Conservation (phyloP, 2,113 vertebrate genomes). For the Phylloscopus trochilus region DNA sequence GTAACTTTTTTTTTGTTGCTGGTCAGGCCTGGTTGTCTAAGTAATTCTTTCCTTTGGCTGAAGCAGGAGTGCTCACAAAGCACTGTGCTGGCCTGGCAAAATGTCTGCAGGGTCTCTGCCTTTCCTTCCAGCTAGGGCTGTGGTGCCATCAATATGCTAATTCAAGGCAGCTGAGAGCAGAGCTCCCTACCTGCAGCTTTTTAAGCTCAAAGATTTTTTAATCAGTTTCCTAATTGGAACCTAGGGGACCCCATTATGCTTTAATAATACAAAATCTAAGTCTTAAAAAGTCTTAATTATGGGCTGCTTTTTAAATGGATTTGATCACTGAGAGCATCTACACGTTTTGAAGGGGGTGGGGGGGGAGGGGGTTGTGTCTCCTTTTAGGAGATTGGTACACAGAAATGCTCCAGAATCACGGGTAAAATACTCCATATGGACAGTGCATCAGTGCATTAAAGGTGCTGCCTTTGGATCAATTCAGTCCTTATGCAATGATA, state of each 20-base stretch:
- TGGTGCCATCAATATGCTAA: conserved; percentile 55
- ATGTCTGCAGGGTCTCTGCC: background rate
- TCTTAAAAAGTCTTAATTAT: conserved; percentile 68
- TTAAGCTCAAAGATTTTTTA: conserved; percentile 61
- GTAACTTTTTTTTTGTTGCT: background rate
- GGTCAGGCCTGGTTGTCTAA: background rate
- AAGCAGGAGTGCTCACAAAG: background rate
- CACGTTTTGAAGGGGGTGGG: background rate
- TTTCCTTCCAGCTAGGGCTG: background rate
- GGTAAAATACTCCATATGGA: conserved; percentile 27
- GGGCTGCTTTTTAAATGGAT: conserved; percentile 61
- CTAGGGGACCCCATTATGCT: conserved; percentile 60
- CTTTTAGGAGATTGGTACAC: background rate
- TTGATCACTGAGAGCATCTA: conserved; percentile 29
- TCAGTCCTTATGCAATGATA: background rate
- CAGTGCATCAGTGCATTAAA: conserved; percentile 5
- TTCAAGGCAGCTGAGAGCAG: conserved; percentile 46
- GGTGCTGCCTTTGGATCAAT: background rate
- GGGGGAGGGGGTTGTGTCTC: accelerated
- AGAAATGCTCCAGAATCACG: background rate
- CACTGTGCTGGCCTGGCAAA: background rate
- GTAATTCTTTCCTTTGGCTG: background rate
- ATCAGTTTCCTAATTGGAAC: conserved; percentile 72
- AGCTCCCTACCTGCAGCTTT: conserved; percentile 55
- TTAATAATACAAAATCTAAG: conserved; percentile 74